Evolutionary conservation across 2,888 invertebrate species (phyloP), one percentile per base, ranked within the genome.

Genomic region (Pimpla rufipes): DNA sequence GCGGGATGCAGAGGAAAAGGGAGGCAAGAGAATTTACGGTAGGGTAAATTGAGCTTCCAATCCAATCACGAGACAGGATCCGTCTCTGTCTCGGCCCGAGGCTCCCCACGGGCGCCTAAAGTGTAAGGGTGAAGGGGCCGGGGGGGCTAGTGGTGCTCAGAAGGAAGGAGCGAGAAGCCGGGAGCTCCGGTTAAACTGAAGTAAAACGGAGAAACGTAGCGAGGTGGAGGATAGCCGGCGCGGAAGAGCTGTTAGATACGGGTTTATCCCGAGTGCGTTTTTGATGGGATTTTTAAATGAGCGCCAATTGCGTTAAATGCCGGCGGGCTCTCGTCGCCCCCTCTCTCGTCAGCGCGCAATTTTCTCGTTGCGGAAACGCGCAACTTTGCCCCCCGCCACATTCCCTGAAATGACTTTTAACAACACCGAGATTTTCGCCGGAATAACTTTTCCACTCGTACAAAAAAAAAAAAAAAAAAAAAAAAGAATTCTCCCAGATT

Each of bases 251-350:
- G 86, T 80, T 81, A 80, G 79, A 81, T 85, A 83, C 70, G 83
- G 83, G 76, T 79, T 79, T 86, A 85, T 78, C 79, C 80, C 50
- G 73, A 86, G 87, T 87, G 85, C 85, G 79, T 87, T 86, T 86
- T 92, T 92, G 91, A 93, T 92, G 92, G 90, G 91, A 92, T 93
- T 93, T 93, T 93, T 91, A 93, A 93, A 92, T 90, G 91, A 92
- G 90, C 90, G 88, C 88, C 91, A 93, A 93, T 93, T 91, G 92
- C 91, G 92, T 93, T 92, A 92, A 93, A 90, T 87, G 89, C 86
- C 88, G 87, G 87, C 86, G 85, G 86, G 85, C 88, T 88, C 87
- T 85, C 47, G 18, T 6, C 52, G 18, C 55, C 8, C 47, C 71
- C 18, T 67, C 73, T 70, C 75, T 75, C 67, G 79, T 74, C 82